Evolutionary conservation across 92 coral and sea anemone genomes (phyloP), one percentile per base, ranked within the genome.

Genomic region (Porites divaricata): DNA sequence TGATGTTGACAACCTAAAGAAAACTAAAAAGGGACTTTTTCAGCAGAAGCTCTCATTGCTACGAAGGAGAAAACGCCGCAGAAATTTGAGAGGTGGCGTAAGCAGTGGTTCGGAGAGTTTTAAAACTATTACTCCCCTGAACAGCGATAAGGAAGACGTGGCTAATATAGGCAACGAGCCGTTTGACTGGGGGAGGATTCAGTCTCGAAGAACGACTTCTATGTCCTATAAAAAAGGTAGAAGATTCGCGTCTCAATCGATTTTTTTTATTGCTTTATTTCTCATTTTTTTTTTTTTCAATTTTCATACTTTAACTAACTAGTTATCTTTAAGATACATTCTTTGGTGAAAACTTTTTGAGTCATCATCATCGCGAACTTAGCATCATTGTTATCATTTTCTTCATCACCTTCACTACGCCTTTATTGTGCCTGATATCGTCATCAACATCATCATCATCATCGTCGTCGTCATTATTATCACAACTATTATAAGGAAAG

Each of bases 81-180:
- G 45, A 10, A 82, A 72, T 63, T 82, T 79, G 20, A 76, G 78
- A 11, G 77, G 65, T 2, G 53, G 63, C 13, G 45, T 28, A 11
- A 65, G 26, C 35, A 89, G 83, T 76, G 83, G 63, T 25, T 93
- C 96, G 8, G 92, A 90, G 15, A 87, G 96, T 63, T 93, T 93
- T 17, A 85, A 72, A 45, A 84, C 96, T 0, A 85, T 93, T 25
- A 93, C 94, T 17, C 92, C 94, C 20, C 78, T 93, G 72, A 74
- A 83, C 49, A 83, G 81, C 17, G 88, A 76, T 49, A 65, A 57
- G 21, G 81, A 79, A 21, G 63, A 49, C 13, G 64, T 14, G 58
- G 54, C 77, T 53, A 63, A 72, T 10, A 17, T 62, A 45, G 17
- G 14, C 9, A 75, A 79, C 4, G 86, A 26, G 35, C 51, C 86